These are phyloP conservation scores for Albula glossodonta DNA, from an alignment of 2,113 vertebrate species.

Conservation along the genomic window DNA sequence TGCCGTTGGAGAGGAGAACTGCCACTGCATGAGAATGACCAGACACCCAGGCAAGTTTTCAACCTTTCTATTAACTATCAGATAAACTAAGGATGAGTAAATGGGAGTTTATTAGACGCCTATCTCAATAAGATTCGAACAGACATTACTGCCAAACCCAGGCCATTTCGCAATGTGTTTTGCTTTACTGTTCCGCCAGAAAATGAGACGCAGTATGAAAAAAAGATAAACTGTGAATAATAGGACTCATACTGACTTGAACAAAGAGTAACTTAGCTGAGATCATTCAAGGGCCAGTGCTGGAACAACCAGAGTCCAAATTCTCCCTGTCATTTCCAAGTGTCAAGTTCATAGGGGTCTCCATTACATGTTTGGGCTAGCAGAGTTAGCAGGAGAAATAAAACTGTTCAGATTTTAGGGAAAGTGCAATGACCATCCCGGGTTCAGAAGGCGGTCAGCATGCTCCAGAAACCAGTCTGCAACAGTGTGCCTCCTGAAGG, in stretches of 20 bases:
- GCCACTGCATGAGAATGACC: not conserved
- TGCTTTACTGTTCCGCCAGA: not conserved
- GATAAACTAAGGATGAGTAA: not conserved
- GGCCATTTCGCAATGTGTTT: not conserved
- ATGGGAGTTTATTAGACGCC: not conserved
- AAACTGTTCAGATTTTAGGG: no score
- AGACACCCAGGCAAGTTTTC: not conserved
- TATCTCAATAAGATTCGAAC: not conserved
- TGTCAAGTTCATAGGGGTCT: not conserved
- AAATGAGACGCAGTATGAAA: not conserved
- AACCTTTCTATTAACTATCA: not conserved
- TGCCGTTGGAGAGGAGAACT: not conserved
- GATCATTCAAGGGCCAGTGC: no score
- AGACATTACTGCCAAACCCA: not conserved
- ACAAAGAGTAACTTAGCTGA: no score
- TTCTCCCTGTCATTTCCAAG: not conserved
- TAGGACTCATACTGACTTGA: not conserved
- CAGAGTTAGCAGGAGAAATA: not conserved
- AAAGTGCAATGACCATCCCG: slow-evolving; percentile 42
- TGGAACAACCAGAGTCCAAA: not conserved
- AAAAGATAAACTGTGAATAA: not conserved
- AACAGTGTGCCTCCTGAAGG: slow-evolving; percentile 85
- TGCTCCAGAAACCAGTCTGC: slow-evolving; percentile 88
- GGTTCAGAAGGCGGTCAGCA: slow-evolving; percentile 88
- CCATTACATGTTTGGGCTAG: not conserved